Base-by-base conservation (phyloP, 2,888 invertebrate species). In the Caenorhabditis zanzibari region DNA sequence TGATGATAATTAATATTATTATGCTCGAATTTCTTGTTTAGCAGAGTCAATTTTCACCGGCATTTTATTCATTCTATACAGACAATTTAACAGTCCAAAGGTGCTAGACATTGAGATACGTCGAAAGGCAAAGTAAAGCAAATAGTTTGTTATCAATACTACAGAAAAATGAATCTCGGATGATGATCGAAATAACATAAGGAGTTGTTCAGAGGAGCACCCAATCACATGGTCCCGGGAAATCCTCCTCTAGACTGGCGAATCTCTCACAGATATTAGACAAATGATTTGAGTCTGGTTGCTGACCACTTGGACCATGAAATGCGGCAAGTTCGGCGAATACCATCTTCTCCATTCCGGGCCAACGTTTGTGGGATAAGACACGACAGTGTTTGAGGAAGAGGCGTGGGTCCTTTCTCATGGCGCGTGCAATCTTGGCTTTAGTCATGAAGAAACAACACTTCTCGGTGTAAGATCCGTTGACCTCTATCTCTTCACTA, bases 271-370 rank as follows among this genome's bases (percentile, higher is more conserved):
- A 38, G 6, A 38, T 6, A 6, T 12, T 38, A 2, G 38, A 10
- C 38, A 38, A 38, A 12, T 2, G 38, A 12, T 38, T 12, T 10
- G 38, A 38, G 12, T 12, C 12, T 12, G 38, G 38, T 12, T 38
- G 2, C 38, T 6, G 38, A 10, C 38, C 38, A 12, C 19, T n/a
- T 4, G 19, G 47, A 6, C 47, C 47, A 19, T 47, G 47, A 7
- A n/a, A 47, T 19, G n/a, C 47, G 47, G 47, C 19, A 32, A 63
- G 56, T 44, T 82, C 79, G 7, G 74, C 35, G 10, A 79, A 26
- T 9, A 75, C 47, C 44, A 71, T n/a, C 41, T 86, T 86, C 28
- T 82, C 76, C 72, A 86, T 74, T 0, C 72, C 38, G 9, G 72
- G 76, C 74, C 76, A 84, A 1, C 71, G n/a, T 38, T 38, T 38